Base-by-base conservation (phyloP, 92 coral and sea anemone species). In the Muricea muricata region DNA sequence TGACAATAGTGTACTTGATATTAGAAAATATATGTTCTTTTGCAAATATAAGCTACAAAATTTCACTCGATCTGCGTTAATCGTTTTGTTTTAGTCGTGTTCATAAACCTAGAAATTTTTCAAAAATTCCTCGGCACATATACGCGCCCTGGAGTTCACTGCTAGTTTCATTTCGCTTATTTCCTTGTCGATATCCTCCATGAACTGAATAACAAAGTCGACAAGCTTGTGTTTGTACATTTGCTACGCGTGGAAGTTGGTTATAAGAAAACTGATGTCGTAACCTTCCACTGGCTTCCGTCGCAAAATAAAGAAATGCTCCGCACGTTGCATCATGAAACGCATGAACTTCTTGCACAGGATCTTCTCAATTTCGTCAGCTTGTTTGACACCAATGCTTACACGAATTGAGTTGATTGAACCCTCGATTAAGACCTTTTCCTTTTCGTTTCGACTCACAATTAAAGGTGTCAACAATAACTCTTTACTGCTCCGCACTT, bases 311-410 rank as follows among this genome's bases (percentile, higher is more conserved):
- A 93, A 92, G 93, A 97, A 97, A 70, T 91, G 93, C 89, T 97
- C 99, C 11, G 99, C 99, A 75, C 99, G 92, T 95, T 93, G 94
- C 99, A 96, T 96, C 99, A 96, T 96, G 87, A 96, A 96, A 40
- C 99, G 93, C 99, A 96, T 96, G 81, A 96, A 96, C 76, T 96
- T 96, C 94, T 96, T 97, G 92, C 99, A 97, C 15, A 96, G 83
- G 82, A 96, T 96, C 93, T 96, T 96, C 91, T 96, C 99, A 80
- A 96, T 96, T 89, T 96, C 99, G 81, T 96, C 99, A 66, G 99
- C 99, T 89, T 96, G 99, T 75, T 96, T 96, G 79, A 96, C 99
- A 11, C 98, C 97, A 80, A 96, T 96, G 90, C 99, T 96, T 65
- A 96, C 87, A 45, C 99, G 87, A 87, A 96, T 79, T 20, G 99